Evolutionary conservation across 2,888 invertebrate species (phyloP).

Genomic region (Crossocerus cetratus): DNA sequence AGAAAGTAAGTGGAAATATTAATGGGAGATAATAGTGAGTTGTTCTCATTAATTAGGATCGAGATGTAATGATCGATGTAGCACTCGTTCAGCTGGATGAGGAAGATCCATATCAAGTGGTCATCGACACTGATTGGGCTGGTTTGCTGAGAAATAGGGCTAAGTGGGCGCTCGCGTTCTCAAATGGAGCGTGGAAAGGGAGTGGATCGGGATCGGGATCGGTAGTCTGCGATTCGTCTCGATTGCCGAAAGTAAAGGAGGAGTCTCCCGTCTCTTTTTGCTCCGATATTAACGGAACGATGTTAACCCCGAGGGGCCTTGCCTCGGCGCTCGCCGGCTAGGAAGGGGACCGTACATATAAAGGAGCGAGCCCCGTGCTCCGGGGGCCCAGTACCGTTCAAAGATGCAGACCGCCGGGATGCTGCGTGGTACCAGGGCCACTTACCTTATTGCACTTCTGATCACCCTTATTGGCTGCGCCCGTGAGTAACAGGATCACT

Average conservation of each 20-base stretch:
- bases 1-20: too few species aligned
- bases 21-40: too few species aligned
- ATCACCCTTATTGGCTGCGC: slow-evolving; percentile 63
- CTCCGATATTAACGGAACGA: slow-evolving; percentile 58
- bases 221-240: slow-evolving; percentile 15
- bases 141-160: neutral
- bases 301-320: slow-evolving; percentile 68
- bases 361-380: slow-evolving; percentile 73
- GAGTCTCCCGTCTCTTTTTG: slow-evolving; percentile 44
- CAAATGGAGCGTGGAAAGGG: neutral
- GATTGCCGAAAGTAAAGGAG: slow-evolving; percentile 53
- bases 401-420: slow-evolving; percentile 73
- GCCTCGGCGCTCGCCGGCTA: slow-evolving; percentile 33
- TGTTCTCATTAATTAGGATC: too few species aligned
- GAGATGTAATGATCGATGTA: too few species aligned
- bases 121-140: too few species aligned
- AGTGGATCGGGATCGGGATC: slow-evolving; percentile 11
- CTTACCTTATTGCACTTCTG: slow-evolving; percentile 62
- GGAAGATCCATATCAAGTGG: too few species aligned
- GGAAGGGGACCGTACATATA: slow-evolving; percentile 68
- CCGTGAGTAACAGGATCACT: slow-evolving; percentile 67
- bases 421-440: slow-evolving; percentile 70
- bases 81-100: too few species aligned
- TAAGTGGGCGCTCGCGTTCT: neutral
- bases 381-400: slow-evolving; percentile 74